Conservation (phyloP, 2,888 invertebrate species). For the Allophyes oxyacanthae region DNA sequence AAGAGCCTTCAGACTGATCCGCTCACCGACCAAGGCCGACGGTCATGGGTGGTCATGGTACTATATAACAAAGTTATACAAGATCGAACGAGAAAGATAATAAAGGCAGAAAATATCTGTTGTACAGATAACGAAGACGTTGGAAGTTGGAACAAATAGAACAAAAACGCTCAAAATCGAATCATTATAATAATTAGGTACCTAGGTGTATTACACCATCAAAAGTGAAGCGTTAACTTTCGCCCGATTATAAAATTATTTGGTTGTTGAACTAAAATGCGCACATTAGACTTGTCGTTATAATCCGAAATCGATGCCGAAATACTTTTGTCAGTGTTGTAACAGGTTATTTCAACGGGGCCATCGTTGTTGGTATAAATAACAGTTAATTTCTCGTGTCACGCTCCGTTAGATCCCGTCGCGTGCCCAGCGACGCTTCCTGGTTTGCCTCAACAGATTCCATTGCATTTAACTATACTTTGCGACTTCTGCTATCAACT, state of each 20-base stretch:
- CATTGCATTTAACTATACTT: constrained; percentile 63
- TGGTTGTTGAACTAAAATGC: constrained; percentile 52
- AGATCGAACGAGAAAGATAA: constrained; percentile 54
- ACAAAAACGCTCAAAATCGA: constrained; percentile 35
- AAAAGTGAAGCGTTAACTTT: constrained; percentile 46
- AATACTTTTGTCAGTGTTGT: constrained; percentile 78
- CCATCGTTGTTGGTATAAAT: constrained; percentile 76
- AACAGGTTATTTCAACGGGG: constrained; percentile 79
- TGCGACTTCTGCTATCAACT: constrained; percentile 46
- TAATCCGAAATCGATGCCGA: constrained; percentile 68
- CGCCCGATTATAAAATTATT: constrained; percentile 43
- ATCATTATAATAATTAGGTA: constrained; percentile 24
- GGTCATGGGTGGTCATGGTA: constrained; percentile 84
- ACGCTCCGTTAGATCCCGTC: constrained; percentile 85
- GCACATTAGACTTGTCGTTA: constrained; percentile 46
- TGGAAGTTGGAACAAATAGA: constrained; percentile 5
- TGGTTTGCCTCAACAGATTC: constrained; percentile 73
- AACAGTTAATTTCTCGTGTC: constrained; percentile 87
- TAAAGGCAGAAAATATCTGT: constrained; percentile 31
- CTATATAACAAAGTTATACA: constrained; percentile 67
- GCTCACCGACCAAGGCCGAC: constrained; percentile 82
- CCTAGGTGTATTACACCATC: constrained; percentile 29
- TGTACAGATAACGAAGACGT: constrained; percentile 24
- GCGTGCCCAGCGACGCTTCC: constrained; percentile 82
- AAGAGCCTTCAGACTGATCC: constrained; percentile 74